Conservation (phyloP, 2,888 invertebrate genomes). For the Pseudococcus longispinus region DNA sequence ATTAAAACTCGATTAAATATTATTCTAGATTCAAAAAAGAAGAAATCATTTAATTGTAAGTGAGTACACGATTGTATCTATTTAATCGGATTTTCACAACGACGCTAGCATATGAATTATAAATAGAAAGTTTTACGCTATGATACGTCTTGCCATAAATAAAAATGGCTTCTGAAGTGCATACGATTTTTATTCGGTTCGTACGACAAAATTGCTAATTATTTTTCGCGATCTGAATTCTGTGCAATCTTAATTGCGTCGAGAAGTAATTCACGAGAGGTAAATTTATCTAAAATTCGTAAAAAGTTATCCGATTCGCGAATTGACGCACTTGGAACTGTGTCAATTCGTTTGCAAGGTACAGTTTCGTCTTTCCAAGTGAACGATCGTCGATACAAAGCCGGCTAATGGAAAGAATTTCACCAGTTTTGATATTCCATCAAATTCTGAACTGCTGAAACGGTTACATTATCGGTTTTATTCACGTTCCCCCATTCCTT, state of each 20-base stretch:
- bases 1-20: neutral
- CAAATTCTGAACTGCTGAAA: neutral
- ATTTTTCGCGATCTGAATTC: neutral
- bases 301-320: neutral
- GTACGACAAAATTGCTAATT: neutral
- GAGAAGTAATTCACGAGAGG: neutral
- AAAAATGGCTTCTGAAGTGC: constrained; percentile 30
- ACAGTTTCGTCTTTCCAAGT: neutral
- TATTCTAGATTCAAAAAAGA: neutral
- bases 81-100: neutral
- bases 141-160: neutral
- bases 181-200: neutral
- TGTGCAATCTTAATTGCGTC: neutral
- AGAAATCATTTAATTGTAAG: neutral
- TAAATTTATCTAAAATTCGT: neutral
- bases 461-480: neutral
- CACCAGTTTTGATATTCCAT: neutral
- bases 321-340: neutral
- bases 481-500: neutral
- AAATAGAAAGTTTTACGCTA: neutral
- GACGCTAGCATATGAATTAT: neutral
- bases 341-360: neutral
- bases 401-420: neutral
- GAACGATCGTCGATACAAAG: neutral
- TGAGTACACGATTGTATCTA: neutral